Percentiles rank a stretch among this genome's conserved stretches.
Evolutionary conservation across 2,113 vertebrate species (phyloP).

Genomic region (Chauna torquata): DNA sequence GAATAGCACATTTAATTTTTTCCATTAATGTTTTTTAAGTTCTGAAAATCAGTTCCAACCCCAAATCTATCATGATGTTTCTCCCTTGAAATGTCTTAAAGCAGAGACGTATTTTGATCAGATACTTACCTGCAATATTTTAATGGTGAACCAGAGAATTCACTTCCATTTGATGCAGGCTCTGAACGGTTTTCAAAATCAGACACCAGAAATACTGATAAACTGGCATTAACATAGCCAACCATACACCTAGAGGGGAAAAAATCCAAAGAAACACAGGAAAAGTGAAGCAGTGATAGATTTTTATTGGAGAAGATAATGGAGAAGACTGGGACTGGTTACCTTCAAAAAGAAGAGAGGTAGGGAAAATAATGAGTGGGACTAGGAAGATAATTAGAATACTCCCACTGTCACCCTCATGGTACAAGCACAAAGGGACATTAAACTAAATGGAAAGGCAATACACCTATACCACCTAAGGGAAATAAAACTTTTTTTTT

Average conservation of each 20-base stretch:
- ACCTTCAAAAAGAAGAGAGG: background rate
- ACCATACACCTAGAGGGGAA: constrained; percentile 86
- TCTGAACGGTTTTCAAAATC: constrained; percentile 90
- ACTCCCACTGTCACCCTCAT: background rate
- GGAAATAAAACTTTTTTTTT: background rate
- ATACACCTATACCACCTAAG: background rate
- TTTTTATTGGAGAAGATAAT: background rate
- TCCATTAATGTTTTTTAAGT: background rate
- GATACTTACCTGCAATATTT: constrained; percentile 87
- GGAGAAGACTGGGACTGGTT: background rate
- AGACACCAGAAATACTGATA: constrained; percentile 88
- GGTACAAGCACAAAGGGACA: background rate
- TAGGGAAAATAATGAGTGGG: background rate
- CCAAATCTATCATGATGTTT: background rate
- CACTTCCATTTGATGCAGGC: constrained; percentile 84
- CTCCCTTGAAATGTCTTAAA: background rate
- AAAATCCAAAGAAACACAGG: background rate
- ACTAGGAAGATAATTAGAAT: background rate
- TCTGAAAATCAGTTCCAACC: background rate
- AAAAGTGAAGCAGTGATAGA: background rate
- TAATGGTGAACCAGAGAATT: constrained; percentile 83
- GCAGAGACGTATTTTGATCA: background rate
- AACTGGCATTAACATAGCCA: constrained; percentile 92
- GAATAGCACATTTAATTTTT: background rate
- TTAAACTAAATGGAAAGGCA: background rate